These are phyloP conservation scores for Toxotes chatareus DNA, from an alignment of 2,113 vertebrate genomes.

Conservation along the genomic window DNA sequence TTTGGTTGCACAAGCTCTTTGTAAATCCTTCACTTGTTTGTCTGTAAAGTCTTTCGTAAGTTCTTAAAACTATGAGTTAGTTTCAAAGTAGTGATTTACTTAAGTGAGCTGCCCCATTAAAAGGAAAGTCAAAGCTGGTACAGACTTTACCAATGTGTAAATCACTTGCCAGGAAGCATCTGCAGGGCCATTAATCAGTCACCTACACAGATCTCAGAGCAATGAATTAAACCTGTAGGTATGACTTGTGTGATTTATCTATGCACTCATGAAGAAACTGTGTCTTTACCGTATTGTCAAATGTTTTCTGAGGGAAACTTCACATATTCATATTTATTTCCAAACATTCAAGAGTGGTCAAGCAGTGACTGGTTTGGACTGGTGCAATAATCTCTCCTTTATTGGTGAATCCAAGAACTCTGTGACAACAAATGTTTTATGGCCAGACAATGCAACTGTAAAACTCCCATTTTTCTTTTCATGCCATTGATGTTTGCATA, in stretches of 20 bases:
- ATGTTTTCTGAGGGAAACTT: too few species aligned
- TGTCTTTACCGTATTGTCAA: too few species aligned
- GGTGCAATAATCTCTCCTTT: constrained; percentile 1
- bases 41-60: neutral
- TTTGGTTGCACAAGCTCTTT: neutral
- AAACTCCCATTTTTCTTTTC: constrained; percentile 26
- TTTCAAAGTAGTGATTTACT: neutral
- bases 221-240: too few species aligned
- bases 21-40: neutral
- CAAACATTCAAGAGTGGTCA: too few species aligned
- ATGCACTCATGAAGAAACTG: too few species aligned
- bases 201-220: too few species aligned
- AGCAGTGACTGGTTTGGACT: neutral
- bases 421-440: constrained; percentile 13
- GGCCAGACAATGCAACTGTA: neutral
- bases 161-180: neutral
- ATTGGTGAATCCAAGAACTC: neutral
- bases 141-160: neutral
- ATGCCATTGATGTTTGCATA: constrained; percentile 16
- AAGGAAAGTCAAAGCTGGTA: neutral
- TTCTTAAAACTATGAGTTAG: neutral
- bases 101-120: neutral
- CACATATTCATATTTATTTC: too few species aligned
- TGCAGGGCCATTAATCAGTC: neutral
- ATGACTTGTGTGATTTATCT: too few species aligned